Conservation (phyloP, 2,888 invertebrate species). For the Nineta flava region DNA sequence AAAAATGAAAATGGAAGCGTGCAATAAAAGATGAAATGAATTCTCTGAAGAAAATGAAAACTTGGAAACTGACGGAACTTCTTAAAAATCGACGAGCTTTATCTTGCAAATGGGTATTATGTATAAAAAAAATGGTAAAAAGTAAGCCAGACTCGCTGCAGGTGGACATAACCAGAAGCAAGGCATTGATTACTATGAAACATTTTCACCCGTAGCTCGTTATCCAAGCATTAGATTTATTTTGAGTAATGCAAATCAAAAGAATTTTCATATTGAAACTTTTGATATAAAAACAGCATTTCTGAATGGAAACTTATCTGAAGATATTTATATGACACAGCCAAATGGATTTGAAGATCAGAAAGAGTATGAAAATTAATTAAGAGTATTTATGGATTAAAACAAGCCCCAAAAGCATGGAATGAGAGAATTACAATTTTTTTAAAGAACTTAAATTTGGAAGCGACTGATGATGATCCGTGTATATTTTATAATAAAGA, state of each 20-base stretch:
- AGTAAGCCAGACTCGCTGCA: constrained; percentile 1
- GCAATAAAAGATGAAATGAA: background rate
- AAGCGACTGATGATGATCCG: constrained; percentile 16
- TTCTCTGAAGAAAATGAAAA: background rate
- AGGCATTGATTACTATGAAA: background rate
- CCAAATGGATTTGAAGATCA: constrained; percentile 14
- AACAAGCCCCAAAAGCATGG: constrained; percentile 18
- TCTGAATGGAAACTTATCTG: constrained; percentile 4
- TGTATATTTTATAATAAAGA: constrained; percentile 16
- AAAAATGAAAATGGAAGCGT: background rate
- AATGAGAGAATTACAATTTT: constrained; percentile 14
- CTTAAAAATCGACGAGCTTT: background rate
- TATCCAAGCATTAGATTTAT: too few species aligned
- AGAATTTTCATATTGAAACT: too few species aligned
- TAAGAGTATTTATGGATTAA: too few species aligned
- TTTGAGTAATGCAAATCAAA: too few species aligned
- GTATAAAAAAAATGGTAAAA: constrained; percentile 1
- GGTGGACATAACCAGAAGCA: background rate
- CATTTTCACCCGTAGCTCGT: too few species aligned
- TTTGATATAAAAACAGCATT: too few species aligned
- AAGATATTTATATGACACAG: constrained; percentile 15
- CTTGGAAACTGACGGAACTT: background rate
- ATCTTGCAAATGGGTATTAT: too few species aligned
- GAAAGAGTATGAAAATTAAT: too few species aligned
- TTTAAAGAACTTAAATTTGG: constrained; percentile 13